These are phyloP conservation scores for Anser brachyrhynchus DNA, from an alignment of 2,113 vertebrate species.

Conservation along the genomic window DNA sequence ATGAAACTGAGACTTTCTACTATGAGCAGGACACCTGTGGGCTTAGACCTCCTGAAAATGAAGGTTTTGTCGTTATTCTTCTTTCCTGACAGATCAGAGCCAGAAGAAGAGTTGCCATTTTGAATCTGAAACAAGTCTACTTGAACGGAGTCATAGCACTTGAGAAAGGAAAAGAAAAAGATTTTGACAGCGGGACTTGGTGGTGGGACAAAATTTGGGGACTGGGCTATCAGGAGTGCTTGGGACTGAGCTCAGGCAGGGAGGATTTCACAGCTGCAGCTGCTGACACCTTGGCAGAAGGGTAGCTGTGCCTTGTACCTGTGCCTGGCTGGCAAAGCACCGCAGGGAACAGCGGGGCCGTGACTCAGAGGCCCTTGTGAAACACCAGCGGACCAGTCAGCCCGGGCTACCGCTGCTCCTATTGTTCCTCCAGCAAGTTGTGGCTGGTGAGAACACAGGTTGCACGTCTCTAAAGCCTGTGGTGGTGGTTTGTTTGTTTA, in stretches of 20 bases:
- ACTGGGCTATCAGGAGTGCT: neutral
- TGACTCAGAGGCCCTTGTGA: slow-evolving; percentile 43
- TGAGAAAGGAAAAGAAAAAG: neutral
- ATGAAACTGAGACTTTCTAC: neutral
- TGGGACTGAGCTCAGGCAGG: neutral
- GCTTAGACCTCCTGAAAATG: neutral
- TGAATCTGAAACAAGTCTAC: neutral
- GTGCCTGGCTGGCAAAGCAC: slow-evolving; percentile 34
- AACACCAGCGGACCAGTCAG: neutral
- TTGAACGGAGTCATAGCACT: neutral
- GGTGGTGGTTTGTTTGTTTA: neutral
- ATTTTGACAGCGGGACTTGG: neutral
- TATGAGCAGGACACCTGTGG: neutral
- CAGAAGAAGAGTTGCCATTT: neutral
- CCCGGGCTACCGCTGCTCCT: neutral
- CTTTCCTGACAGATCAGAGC: neutral
- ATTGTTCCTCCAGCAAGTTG: slow-evolving; percentile 31
- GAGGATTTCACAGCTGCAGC: neutral
- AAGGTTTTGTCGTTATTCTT: neutral
- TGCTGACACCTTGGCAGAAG: neutral
- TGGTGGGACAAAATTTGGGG: neutral
- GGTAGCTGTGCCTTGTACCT: neutral
- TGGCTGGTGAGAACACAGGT: slow-evolving; percentile 13
- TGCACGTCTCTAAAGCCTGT: neutral
- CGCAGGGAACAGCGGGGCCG: neutral